phyloP scores from a whole-genome alignment of 92 coral and sea anemone genomes.

The Epizoanthus stellaris region DNA sequence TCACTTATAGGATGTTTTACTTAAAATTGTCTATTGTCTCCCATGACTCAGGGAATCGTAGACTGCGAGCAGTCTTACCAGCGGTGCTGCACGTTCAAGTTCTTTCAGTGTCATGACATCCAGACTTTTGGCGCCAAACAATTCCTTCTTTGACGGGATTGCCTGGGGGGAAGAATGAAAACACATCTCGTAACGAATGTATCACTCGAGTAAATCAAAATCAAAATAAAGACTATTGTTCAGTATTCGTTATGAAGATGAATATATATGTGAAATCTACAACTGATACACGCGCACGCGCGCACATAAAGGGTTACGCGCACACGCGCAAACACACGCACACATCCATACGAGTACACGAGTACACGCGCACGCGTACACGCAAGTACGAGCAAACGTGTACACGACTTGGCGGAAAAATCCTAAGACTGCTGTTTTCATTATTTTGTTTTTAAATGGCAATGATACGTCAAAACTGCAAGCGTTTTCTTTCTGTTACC shows the following conservation, averaged over 20 bases:
- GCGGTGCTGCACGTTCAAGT: constrained; percentile 54
- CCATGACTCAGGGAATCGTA: too few species aligned
- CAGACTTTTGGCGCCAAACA: constrained; percentile 48
- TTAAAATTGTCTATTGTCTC: too few species aligned
- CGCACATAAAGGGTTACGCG: not conserved
- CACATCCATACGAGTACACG: not conserved
- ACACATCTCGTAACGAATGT: not conserved
- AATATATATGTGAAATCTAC: too few species aligned
- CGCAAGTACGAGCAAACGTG: not conserved
- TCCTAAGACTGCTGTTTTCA: too few species aligned
- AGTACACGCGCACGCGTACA: not conserved
- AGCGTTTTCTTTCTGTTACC: too few species aligned
- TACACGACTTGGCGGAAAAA: too few species aligned
- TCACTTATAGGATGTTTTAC: too few species aligned
- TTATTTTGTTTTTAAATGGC: too few species aligned
- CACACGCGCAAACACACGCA: not conserved
- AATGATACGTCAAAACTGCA: too few species aligned
- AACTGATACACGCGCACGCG: not conserved
- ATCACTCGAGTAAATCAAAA: not conserved
- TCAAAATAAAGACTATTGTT: not conserved
- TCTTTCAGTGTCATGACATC: constrained; percentile 52
- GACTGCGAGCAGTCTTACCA: constrained; percentile 27
- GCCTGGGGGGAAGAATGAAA: constrained; percentile 28
- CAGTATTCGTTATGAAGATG: not conserved
- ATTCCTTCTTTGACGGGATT: constrained; percentile 56